phyloP scores from a whole-genome alignment of 2,888 invertebrate genomes.

The Phymatocera aterrima region DNA sequence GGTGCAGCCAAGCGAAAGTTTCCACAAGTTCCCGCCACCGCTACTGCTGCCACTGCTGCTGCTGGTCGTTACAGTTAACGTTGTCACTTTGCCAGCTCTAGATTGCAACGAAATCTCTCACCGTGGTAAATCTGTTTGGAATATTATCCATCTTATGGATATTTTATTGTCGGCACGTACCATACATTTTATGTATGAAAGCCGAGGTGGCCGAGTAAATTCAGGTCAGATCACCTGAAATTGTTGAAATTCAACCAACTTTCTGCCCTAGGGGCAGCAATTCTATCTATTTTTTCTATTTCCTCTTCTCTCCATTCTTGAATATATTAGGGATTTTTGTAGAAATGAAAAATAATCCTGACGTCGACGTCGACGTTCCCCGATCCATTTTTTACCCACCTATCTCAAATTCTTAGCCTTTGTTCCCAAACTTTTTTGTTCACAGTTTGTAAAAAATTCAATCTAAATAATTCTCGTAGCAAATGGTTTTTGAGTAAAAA shows the following conservation, averaged over 20 bases:
- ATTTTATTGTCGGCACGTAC: constrained; percentile 22
- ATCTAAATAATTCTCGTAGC: neutral
- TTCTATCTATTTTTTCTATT: too few relatives aligned
- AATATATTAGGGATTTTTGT: too few relatives aligned
- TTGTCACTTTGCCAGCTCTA: constrained; percentile 9
- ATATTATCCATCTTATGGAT: neutral
- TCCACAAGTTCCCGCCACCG: neutral
- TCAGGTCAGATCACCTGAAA: neutral
- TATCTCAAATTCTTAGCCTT: neutral
- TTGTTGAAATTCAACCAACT: neutral
- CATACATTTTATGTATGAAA: neutral
- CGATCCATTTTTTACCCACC: neutral
- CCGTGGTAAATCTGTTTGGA: constrained; percentile 9
- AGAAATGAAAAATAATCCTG: neutral
- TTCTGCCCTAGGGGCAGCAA: neutral
- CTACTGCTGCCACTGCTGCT: neutral
- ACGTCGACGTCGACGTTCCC: neutral
- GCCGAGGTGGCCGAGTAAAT: neutral
- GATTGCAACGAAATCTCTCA: neutral
- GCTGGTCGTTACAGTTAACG: neutral
- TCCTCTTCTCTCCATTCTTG: too few relatives aligned
- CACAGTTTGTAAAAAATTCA: neutral
- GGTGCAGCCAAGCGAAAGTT: constrained; percentile 18
- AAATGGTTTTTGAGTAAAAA: neutral
- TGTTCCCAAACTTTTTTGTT: neutral